Evolutionary conservation across 1,140 invertebrate species (phyloP).

Genomic region (Drosophila albomicans): DNA sequence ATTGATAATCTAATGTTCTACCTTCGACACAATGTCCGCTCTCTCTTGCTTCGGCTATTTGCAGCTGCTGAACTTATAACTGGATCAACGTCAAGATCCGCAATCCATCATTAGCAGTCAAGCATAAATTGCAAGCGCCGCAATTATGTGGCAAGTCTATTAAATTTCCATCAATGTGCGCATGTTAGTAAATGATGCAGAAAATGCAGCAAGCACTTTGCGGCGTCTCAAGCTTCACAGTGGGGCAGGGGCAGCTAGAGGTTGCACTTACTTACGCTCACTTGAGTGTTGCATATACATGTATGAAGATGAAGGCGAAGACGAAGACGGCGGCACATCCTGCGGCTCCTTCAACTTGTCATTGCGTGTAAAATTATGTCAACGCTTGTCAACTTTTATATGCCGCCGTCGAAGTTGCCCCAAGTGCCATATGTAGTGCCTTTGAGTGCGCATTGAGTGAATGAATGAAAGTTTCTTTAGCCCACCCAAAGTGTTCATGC

Average conservation of each 20-base stretch:
- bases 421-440: constrained; percentile 70
- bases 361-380: constrained; percentile 82
- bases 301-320: neutral
- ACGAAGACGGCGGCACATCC: constrained; percentile 51
- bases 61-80: neutral
- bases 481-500: neutral
- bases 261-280: constrained; percentile 55
- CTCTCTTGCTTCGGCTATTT: constrained; percentile 1
- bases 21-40: neutral
- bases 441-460: constrained; percentile 76
- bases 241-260: neutral
- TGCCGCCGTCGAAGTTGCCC: constrained; percentile 44
- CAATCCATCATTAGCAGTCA: constrained; percentile 72
- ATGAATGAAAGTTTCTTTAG: constrained; percentile 60
- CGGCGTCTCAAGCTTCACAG: neutral
- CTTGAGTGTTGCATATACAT: constrained; percentile 41
- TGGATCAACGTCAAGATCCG: constrained; percentile 1
- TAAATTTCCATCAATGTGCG: constrained; percentile 62
- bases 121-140: constrained; percentile 33
- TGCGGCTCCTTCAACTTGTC: constrained; percentile 70
- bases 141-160: constrained; percentile 77
- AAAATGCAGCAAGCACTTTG: constrained; percentile 59
- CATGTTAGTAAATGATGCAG: constrained; percentile 71
- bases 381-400: constrained; percentile 81
- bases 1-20: constrained; percentile 57